These are phyloP conservation scores for Dreissena rostriformis DNA, from an alignment of 1,140 invertebrate species.

Conservation along the genomic window DNA sequence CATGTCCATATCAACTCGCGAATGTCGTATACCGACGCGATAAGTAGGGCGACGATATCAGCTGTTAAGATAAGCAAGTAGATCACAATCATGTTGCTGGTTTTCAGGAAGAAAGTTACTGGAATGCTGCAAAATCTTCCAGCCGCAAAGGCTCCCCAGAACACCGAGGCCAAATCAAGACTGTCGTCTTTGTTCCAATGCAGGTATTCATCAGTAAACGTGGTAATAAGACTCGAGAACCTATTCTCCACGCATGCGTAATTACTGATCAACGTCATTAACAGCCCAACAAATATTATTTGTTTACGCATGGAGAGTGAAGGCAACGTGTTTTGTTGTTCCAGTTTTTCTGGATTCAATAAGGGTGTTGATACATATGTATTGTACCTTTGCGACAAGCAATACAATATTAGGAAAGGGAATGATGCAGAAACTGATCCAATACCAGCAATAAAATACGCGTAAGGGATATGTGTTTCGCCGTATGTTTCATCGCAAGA, in stretches of 20 bases:
- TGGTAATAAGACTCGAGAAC: slow-evolving; percentile 55
- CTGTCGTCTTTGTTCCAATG: slow-evolving; percentile 51
- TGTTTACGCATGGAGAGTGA: not conserved
- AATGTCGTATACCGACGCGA: slow-evolving; percentile 5
- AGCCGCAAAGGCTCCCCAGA: slow-evolving; percentile 58
- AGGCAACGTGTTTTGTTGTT: not conserved
- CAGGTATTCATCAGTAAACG: slow-evolving; percentile 56
- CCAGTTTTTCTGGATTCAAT: not conserved
- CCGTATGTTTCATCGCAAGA: slow-evolving; percentile 35
- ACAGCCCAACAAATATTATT: not conserved
- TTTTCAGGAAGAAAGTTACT: slow-evolving; percentile 31
- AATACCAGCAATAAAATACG: slow-evolving; percentile 24
- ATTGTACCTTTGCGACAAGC: not conserved
- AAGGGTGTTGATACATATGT: slow-evolving; percentile 26
- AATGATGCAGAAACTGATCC: slow-evolving; percentile 16
- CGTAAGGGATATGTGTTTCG: slow-evolving; percentile 38
- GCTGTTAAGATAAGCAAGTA: slow-evolving; percentile 36
- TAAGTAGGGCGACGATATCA: slow-evolving; percentile 20
- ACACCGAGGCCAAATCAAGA: slow-evolving; percentile 52
- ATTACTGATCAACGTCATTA: slow-evolving; percentile 27
- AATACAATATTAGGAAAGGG: slow-evolving; percentile 31
- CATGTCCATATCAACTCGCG: slow-evolving; percentile 14
- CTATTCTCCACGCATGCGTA: slow-evolving; percentile 61
- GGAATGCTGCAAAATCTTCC: slow-evolving; percentile 57
- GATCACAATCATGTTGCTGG: slow-evolving; percentile 47